Percentiles rank a stretch among this genome's conserved stretches.
Evolutionary conservation across 2,797 vertebrate genomes (phyloP).

Genomic region (Peromyscus melanophrys): DNA sequence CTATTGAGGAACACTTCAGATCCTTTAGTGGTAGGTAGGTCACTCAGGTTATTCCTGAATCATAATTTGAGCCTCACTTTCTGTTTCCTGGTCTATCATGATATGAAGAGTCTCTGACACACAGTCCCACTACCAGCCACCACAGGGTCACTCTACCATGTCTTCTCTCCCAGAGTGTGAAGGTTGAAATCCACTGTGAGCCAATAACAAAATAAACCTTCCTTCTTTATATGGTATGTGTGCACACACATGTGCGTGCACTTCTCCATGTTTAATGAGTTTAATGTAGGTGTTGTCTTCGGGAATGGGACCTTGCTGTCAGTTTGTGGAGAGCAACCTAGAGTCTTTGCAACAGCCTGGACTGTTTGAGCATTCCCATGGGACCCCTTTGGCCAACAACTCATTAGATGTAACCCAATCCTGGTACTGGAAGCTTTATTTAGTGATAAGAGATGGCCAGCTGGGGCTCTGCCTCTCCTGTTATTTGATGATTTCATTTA

Average conservation of each 20-base stretch:
- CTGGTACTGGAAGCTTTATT: not conserved
- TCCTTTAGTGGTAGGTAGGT: not conserved
- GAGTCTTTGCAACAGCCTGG: not conserved
- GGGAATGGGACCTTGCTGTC: not conserved
- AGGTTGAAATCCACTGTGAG: not conserved
- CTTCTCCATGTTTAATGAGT: not conserved
- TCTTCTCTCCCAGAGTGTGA: not conserved
- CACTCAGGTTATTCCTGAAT: not conserved
- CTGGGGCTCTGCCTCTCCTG: not conserved
- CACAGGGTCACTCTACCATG: not conserved
- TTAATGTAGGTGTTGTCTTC: not conserved
- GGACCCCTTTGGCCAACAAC: not conserved
- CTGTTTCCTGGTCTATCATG: not conserved
- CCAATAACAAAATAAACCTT: not conserved
- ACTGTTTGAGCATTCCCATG: not conserved
- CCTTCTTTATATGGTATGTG: not conserved
- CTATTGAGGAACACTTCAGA: not conserved
- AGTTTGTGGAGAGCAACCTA: not conserved
- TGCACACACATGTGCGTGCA: accelerated
- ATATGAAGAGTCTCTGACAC: not conserved
- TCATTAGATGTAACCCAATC: not conserved
- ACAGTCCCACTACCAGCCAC: not conserved
- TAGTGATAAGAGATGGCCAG: not conserved
- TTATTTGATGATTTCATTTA: not conserved
- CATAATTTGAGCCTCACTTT: not conserved